A percentile compares a stretch with the other conserved stretches of the same genome.
Conservation (phyloP, 2,888 invertebrate species). For the Lasioglossum zephyrum region DNA sequence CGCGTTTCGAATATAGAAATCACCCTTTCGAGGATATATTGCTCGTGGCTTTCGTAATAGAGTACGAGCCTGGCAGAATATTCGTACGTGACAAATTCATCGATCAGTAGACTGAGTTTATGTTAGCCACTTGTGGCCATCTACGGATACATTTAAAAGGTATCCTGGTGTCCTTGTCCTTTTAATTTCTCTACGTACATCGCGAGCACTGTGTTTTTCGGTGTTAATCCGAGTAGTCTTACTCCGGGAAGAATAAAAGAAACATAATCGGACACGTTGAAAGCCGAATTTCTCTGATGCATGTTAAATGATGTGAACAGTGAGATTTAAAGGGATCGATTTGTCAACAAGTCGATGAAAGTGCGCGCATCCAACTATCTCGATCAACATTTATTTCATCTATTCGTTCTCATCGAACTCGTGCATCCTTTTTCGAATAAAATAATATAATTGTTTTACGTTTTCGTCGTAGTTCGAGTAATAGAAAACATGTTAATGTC, state of each 20-base stretch:
- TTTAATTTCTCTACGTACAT: constrained; percentile 33
- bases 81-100: constrained; percentile 75
- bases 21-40: constrained; percentile 17
- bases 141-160: constrained; percentile 74
- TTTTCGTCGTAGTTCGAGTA: not conserved
- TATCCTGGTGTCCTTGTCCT: constrained; percentile 57
- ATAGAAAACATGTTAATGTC: not conserved
- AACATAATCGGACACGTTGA: constrained; percentile 4
- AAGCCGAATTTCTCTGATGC: constrained; percentile 22
- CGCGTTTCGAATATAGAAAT: not conserved
- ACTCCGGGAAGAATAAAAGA: not conserved
- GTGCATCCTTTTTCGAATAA: no score
- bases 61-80: constrained; percentile 42
- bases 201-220: not conserved
- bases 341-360: constrained; percentile 75
- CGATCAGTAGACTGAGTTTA: constrained; percentile 77
- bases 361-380: constrained; percentile 60
- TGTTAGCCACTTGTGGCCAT: constrained; percentile 82
- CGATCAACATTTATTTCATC: constrained; percentile 46
- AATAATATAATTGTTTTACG: not conserved
- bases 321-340: constrained; percentile 74
- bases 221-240: not conserved
- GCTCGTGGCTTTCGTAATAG: constrained; percentile 33
- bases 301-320: constrained; percentile 40
- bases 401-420: not conserved